phyloP scores from a whole-genome alignment of 2,797 vertebrate species.

The Lophotriccus pileatus region DNA sequence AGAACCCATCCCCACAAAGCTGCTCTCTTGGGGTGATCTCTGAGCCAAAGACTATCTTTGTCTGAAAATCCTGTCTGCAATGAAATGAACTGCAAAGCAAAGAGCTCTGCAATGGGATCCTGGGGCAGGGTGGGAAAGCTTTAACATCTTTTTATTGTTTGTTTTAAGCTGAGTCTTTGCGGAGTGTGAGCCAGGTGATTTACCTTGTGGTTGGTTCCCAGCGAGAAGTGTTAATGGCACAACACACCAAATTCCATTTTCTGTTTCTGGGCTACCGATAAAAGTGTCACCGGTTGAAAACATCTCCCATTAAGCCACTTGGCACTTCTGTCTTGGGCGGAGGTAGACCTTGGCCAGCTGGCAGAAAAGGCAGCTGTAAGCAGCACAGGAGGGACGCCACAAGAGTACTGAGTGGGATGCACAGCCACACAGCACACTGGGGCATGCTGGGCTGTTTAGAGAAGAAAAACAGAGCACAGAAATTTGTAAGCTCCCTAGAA shows the following conservation, averaged over 20 bases:
- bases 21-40: background rate
- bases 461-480: background rate
- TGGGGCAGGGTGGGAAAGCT: background rate
- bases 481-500: background rate
- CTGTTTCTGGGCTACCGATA: background rate
- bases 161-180: background rate
- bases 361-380: background rate
- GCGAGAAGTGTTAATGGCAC: background rate
- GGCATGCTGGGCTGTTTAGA: background rate
- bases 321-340: background rate
- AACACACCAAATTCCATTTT: background rate
- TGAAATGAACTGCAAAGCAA: background rate
- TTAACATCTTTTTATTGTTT: background rate
- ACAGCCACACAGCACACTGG: background rate
- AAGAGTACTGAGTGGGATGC: background rate
- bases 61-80: background rate
- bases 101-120: background rate
- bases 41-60: background rate
- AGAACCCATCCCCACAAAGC: background rate
- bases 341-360: conserved; percentile 4
- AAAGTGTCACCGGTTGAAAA: background rate
- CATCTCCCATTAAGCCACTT: background rate
- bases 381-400: background rate
- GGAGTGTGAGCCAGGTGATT: background rate
- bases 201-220: background rate